phyloP scores from a whole-genome alignment of 2,113 vertebrate genomes.

The Abramis brama region DNA sequence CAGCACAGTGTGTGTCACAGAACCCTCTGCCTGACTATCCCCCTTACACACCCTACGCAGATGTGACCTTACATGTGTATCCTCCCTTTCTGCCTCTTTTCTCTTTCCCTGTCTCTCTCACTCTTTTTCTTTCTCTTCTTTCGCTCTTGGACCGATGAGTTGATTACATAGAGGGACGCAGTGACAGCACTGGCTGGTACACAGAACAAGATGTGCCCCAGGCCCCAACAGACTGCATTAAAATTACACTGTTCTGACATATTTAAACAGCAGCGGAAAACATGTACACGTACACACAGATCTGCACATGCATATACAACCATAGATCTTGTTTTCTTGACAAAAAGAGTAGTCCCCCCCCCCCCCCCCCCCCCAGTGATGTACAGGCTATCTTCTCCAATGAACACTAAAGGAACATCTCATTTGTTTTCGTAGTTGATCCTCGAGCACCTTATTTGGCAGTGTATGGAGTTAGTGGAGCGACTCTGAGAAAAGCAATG shows the following conservation, averaged over 20 bases:
- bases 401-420: constrained; percentile 27
- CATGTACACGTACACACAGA: constrained; percentile 21
- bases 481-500: constrained; percentile 22
- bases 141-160: constrained; percentile 34
- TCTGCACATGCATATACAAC: neutral
- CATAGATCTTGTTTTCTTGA: neutral
- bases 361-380: neutral
- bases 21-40: constrained; percentile 34
- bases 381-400: neutral
- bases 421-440: constrained; percentile 22
- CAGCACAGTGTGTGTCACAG: constrained; percentile 40
- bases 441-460: constrained; percentile 43
- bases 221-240: constrained; percentile 51
- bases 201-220: constrained; percentile 55
- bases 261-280: constrained; percentile 32
- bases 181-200: constrained; percentile 62
- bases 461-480: neutral
- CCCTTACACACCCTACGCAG: constrained; percentile 48
- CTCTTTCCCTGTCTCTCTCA: constrained; percentile 35
- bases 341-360: neutral
- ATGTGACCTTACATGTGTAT: constrained; percentile 57
- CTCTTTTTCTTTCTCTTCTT: constrained; percentile 10
- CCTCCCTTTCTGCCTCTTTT: constrained; percentile 33
- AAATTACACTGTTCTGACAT: constrained; percentile 54
- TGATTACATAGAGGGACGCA: constrained; percentile 51